phyloP scores from a whole-genome alignment of 2,888 invertebrate species.

The Andrena minutula region DNA sequence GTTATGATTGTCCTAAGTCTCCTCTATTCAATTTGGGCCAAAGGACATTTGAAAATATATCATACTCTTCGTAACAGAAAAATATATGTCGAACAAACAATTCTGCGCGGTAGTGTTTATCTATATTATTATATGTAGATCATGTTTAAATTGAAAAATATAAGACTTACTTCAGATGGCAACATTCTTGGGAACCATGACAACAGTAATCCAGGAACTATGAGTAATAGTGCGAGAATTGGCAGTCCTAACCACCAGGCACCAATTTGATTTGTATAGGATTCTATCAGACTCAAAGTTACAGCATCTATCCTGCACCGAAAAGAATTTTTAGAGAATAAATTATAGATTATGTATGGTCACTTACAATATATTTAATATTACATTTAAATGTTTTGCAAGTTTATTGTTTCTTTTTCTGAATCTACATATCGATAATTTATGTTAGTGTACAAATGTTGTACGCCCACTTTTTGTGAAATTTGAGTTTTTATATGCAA shows the following conservation, averaged over 20 bases:
- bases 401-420: too few relatives aligned
- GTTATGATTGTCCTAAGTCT: too few relatives aligned
- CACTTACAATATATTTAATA: neutral
- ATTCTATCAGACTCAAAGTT: constrained; percentile 72
- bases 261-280: constrained; percentile 80
- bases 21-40: too few relatives aligned
- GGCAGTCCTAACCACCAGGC: constrained; percentile 86
- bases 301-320: constrained; percentile 75
- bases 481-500: too few relatives aligned
- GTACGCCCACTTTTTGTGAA: too few relatives aligned
- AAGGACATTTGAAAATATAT: too few relatives aligned
- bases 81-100: too few relatives aligned
- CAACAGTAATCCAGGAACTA: constrained; percentile 85
- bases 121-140: neutral
- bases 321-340: neutral
- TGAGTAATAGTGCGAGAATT: constrained; percentile 84
- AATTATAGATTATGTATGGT: neutral
- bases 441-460: too few relatives aligned
- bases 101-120: neutral
- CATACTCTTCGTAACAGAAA: too few relatives aligned
- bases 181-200: constrained; percentile 87
- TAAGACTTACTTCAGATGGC: constrained; percentile 81
- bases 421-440: too few relatives aligned
- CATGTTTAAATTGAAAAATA: neutral
- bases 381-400: too few relatives aligned